phyloP scores from a whole-genome alignment of 2,888 invertebrate species.

The Parascotia fuliginaria region DNA sequence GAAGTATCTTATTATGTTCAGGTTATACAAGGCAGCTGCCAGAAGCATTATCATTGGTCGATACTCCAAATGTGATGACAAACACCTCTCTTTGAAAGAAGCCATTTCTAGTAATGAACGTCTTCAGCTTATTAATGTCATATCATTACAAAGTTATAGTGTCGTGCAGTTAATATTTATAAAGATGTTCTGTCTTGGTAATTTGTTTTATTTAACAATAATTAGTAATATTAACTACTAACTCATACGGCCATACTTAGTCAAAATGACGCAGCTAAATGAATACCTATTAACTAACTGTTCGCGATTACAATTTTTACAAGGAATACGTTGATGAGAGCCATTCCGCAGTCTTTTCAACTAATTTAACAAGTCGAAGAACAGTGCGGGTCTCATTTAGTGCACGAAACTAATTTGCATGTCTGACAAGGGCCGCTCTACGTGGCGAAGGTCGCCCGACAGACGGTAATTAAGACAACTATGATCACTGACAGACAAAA shows the following conservation, averaged over 20 bases:
- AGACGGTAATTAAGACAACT: slow-evolving; percentile 56
- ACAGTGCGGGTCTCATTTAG: slow-evolving; percentile 30
- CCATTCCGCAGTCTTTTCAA: slow-evolving; percentile 14
- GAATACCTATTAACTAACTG: background rate
- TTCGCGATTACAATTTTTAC: slow-evolving; percentile 15
- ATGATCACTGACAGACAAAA: slow-evolving; percentile 36
- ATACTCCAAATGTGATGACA: too few species aligned
- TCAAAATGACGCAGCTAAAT: slow-evolving; percentile 6
- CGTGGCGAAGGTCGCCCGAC: slow-evolving; percentile 53
- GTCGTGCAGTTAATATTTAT: too few species aligned
- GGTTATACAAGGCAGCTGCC: too few species aligned
- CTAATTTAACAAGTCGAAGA: slow-evolving; percentile 26
- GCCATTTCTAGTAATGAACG: too few species aligned
- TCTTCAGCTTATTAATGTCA: too few species aligned
- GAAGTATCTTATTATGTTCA: too few species aligned
- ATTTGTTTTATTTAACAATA: too few species aligned
- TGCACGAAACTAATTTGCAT: slow-evolving; percentile 54
- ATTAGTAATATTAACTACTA: too few species aligned
- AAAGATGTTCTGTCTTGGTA: too few species aligned
- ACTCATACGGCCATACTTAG: background rate
- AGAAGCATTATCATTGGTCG: too few species aligned
- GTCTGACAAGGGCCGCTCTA: slow-evolving; percentile 52
- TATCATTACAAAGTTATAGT: too few species aligned
- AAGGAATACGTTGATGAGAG: slow-evolving; percentile 21
- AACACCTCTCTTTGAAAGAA: too few species aligned